Evolutionary conservation across 2,888 invertebrate species (phyloP), one percentile per base, ranked within the genome.

Genomic region (Agriopis aurantiaria): DNA sequence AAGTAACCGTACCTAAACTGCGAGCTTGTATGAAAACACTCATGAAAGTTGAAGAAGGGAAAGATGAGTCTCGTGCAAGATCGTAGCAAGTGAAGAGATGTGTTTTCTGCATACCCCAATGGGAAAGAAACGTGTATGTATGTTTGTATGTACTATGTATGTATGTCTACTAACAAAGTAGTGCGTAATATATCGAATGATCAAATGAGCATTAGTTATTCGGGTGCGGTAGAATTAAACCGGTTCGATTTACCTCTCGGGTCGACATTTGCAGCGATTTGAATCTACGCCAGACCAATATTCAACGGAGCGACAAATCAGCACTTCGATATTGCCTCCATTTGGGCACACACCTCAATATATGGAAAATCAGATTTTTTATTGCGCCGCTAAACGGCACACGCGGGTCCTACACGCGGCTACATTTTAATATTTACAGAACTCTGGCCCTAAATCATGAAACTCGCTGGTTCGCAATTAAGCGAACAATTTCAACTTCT

Each of bases 251-350:
- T 86, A 83, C 82, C 80, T 73, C 69, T 77, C 82, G 79, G 83
- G 82, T 82, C 84, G 83, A 81, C 85, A 85, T 85, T 87, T 83
- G 86, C 82, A 83, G 83, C 85, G 89, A 91, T 91, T 91, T 91
- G 91, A 91, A 91, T 92, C 92, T 90, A 86, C 90, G 89, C 91
- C 91, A 91, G 88, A 91, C 88, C 91, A 89, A 92, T 91, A 92
- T 91, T 86, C 92, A 91, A 82, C 82, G 88, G 85, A 90, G 92
- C 92, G 93, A 91, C 91, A 93, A 93, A 93, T 93, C 93, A 91
- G 91, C 90, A 93, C 90, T 91, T 88, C 92, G 89, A 92, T 92
- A 93, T 93, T 93, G 91, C 92, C 93, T 92, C 91, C 90, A 92
- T 92, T 92, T 92, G 90, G 88, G 86, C 84, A 89, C 86, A 85